Percentiles rank a stretch among this genome's conserved stretches.
Conservation (phyloP, 2,113 vertebrate species). For the Sakesphorus luctuosus region DNA sequence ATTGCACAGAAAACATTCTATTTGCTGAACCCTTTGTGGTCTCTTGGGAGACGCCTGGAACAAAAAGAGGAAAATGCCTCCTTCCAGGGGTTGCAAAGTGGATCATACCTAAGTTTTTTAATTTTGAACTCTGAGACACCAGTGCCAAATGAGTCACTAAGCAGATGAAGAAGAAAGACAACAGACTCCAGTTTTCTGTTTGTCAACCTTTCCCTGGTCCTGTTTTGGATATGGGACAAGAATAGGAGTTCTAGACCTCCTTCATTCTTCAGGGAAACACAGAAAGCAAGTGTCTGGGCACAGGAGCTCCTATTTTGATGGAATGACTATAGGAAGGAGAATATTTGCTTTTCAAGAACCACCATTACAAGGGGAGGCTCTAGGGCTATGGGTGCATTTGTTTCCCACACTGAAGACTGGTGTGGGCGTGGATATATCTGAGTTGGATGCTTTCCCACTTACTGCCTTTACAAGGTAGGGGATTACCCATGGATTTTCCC, state of each 20-base stretch:
- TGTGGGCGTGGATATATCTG: background rate
- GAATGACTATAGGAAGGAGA: background rate
- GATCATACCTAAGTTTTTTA: conserved; percentile 19
- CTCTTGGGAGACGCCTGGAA: background rate
- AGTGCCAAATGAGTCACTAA: background rate
- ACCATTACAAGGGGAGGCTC: background rate
- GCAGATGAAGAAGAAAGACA: background rate
- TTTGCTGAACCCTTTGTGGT: conserved; percentile 2
- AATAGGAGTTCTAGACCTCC: background rate
- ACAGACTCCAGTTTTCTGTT: background rate
- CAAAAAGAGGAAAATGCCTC: background rate
- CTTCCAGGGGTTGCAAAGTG: background rate
- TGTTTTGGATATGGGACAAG: background rate
- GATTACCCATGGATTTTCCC: conserved; percentile 21
- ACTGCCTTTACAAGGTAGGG: background rate
- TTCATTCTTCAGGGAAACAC: background rate
- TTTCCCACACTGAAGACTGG: background rate
- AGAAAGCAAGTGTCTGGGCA: background rate
- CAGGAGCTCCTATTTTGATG: background rate
- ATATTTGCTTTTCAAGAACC: background rate
- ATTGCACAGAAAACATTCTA: background rate
- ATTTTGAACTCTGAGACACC: background rate
- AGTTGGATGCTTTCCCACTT: background rate
- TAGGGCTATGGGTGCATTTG: background rate
- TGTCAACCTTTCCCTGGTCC: background rate